These are phyloP conservation scores for Crotalus tigris DNA, from an alignment of 2,113 vertebrate genomes.

Conservation along the genomic window DNA sequence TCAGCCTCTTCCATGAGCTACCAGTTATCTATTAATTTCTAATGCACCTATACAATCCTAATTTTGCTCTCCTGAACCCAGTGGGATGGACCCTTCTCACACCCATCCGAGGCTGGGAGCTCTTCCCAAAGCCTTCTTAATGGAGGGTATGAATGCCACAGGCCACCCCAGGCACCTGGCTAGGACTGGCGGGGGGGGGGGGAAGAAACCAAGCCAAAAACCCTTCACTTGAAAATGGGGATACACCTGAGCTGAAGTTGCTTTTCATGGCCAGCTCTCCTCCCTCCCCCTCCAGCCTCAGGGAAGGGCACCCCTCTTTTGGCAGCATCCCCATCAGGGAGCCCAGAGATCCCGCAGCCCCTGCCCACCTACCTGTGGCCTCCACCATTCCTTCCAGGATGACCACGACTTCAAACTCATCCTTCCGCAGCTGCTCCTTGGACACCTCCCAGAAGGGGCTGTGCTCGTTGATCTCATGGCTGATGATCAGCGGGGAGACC, in stretches of 20 bases:
- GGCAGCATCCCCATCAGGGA: neutral
- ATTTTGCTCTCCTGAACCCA: neutral
- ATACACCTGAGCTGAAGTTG: neutral
- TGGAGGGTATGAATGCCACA: neutral
- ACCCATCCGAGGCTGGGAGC: neutral
- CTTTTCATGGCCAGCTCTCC: neutral
- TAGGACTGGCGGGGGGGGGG: neutral
- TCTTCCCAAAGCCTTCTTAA: neutral
- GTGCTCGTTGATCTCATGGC: conserved; percentile 81
- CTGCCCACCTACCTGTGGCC: conserved; percentile 73
- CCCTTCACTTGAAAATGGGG: neutral
- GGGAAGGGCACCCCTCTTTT: neutral
- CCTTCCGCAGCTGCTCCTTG: conserved; percentile 74
- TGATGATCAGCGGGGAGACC: conserved; percentile 84
- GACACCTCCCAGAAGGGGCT: conserved; percentile 87
- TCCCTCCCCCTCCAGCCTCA: neutral
- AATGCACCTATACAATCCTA: neutral
- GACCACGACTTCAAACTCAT: conserved; percentile 85
- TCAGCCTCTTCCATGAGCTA: neutral
- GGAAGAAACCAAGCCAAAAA: neutral
- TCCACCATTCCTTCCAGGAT: conserved; percentile 89
- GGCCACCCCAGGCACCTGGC: neutral
- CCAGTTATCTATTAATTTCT: neutral
- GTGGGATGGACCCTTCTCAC: neutral
- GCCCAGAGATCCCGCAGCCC: too few species aligned